Conservation (phyloP, 2,888 invertebrate species). For the Chrysolina haemoptera region DNA sequence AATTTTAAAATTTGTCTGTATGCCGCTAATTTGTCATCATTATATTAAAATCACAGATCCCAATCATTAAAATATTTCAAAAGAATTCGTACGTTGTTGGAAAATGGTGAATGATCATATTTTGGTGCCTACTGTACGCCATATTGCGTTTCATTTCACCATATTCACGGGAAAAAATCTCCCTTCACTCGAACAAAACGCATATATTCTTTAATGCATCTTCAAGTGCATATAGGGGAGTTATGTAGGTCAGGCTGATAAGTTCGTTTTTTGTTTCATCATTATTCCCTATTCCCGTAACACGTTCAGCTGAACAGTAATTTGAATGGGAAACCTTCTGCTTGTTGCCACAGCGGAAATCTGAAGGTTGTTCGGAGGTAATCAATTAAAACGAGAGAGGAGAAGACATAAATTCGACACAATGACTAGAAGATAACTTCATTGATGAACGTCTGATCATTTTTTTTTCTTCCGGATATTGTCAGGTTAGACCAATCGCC, state of each 20-base stretch:
- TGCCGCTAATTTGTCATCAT: no score
- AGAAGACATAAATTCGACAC: background rate
- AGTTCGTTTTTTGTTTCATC: conserved; percentile 40
- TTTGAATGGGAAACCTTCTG: conserved; percentile 3
- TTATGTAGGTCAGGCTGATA: conserved; percentile 50
- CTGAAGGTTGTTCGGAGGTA: background rate
- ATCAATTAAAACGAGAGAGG: background rate
- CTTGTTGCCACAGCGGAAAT: background rate
- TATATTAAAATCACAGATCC: no score
- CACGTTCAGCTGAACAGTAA: conserved; percentile 11
- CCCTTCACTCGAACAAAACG: conserved; percentile 36
- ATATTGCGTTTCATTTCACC: conserved; percentile 16
- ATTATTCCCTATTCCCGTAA: conserved; percentile 22
- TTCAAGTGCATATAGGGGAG: conserved; percentile 43
- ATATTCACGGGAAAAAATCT: conserved; percentile 20
- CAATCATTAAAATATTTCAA: no score
- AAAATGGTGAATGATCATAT: background rate
- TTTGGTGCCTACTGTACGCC: conserved; percentile 19
- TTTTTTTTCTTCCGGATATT: no score
- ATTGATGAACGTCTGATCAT: no score
- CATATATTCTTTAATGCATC: conserved; percentile 43
- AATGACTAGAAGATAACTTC: no score
- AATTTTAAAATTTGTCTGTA: no score
- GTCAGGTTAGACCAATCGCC: no score
- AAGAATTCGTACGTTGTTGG: no score